Evolutionary conservation across 2,113 vertebrate species (phyloP), one percentile per base, ranked within the genome.

Genomic region (Corythornis madagascariensis): DNA sequence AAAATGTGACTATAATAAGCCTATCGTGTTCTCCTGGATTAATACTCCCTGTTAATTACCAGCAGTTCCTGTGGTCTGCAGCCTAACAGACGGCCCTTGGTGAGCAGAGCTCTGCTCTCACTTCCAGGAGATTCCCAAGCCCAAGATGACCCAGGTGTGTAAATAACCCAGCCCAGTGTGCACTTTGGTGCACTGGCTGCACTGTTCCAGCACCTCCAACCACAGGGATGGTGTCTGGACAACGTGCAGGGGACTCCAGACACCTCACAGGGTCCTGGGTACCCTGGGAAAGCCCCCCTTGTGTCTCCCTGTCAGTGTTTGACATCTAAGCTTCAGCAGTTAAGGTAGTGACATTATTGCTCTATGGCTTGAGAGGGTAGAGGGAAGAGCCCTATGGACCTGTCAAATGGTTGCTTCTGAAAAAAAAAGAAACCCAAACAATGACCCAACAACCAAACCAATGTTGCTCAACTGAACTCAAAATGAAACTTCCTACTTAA

Each of bases 1-100:
- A 92, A 95, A 95, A 96, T 95, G 96, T 89, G 91, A 93, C 67
- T 94, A 75, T 95, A 94, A 96, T 86, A 92, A 95, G 91, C 84
- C 89, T 76, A 64, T 50, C 14, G 75, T n/a, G 71, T 93, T 83
- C 29, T 52, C 21, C 48, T 10, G 94, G 89, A 94, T 94, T 96
- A 94, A 96, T 91, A 17, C 0, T 1, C 87, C 84, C 91, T 20
- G 89, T 89, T 96, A 96, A 96, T 96, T 96, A 96, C 33, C 78
- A 52, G 95, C 80, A 75, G 92, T 78, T 92, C 95, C 95, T 69
- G 90, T 65, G 95, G 83, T 38, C 85, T 56, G 8, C 85, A 69
- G 80, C 74, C 89, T 52, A 4, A 56, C 1, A 3, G 75, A 52
- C 61, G 66, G 88, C 25, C 33, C 20, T 13, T 8, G 35, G 31